A percentile compares a stretch with the other conserved stretches of the same genome.
These are phyloP conservation scores for Lanistes nyassanus DNA, from an alignment of 1,140 invertebrate species.

Conservation along the genomic window DNA sequence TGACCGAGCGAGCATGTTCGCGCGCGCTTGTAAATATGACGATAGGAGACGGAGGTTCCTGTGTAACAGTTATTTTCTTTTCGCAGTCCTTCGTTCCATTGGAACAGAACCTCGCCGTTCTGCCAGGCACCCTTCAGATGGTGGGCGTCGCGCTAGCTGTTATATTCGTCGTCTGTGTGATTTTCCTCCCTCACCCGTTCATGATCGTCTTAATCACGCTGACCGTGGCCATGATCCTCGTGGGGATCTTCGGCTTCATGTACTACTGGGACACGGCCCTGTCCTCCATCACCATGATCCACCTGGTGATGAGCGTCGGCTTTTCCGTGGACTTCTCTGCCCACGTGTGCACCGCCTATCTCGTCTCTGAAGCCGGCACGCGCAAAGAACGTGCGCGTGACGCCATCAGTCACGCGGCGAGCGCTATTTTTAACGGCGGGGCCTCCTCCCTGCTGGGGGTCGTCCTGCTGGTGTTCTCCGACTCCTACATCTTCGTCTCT, in stretches of 20 bases:
- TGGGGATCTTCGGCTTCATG: slow-evolving; percentile 96
- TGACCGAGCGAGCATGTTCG: too few species aligned
- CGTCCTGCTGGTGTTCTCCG: slow-evolving; percentile 84
- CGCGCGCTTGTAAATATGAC: too few species aligned
- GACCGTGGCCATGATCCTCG: slow-evolving; percentile 93
- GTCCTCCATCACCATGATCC: slow-evolving; percentile 98
- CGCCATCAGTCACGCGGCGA: slow-evolving; percentile 86
- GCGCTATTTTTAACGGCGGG: slow-evolving; percentile 96
- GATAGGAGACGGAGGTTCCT: too few species aligned
- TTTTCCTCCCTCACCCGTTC: slow-evolving; percentile 94
- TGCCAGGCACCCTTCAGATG: slow-evolving; percentile 90
- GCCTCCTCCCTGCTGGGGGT: slow-evolving; percentile 93
- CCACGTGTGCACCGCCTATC: slow-evolving; percentile 96
- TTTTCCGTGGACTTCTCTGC: slow-evolving; percentile 98
- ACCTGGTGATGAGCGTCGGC: slow-evolving; percentile 98
- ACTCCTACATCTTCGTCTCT: slow-evolving; percentile 95
- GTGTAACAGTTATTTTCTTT: background rate
- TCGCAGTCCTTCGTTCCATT: slow-evolving; percentile 41
- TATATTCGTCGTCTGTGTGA: slow-evolving; percentile 94
- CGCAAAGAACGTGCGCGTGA: slow-evolving; percentile 80
- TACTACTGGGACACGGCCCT: slow-evolving; percentile 93
- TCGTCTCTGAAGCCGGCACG: slow-evolving; percentile 76
- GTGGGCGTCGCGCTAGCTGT: slow-evolving; percentile 89
- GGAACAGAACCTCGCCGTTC: slow-evolving; percentile 87
- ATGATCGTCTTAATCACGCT: slow-evolving; percentile 95